Conservation (phyloP, 2,888 invertebrate genomes). For the Diarsia rubi region DNA sequence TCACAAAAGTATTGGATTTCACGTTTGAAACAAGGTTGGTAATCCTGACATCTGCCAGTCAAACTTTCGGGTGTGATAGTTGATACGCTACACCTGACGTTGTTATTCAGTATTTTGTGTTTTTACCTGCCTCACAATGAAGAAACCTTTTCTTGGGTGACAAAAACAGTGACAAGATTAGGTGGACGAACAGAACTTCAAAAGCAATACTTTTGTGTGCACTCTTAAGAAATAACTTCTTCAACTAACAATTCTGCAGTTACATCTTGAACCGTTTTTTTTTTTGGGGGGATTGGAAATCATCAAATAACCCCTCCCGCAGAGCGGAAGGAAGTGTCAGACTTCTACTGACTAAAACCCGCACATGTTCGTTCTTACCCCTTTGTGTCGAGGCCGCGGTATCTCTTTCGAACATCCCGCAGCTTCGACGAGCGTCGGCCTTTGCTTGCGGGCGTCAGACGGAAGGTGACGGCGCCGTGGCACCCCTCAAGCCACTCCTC, state of each 20-base stretch:
- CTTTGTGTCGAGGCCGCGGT: too few relatives aligned
- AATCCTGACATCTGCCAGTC: conserved; percentile 57
- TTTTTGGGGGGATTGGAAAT: too few relatives aligned
- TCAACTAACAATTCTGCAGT: neutral
- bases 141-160: conserved; percentile 7
- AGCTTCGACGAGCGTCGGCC: too few relatives aligned
- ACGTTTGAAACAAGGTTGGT: conserved; percentile 36
- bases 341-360: too few relatives aligned
- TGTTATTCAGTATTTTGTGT: conserved; percentile 11
- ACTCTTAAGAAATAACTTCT: neutral
- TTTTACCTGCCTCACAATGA: conserved; percentile 28
- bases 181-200: neutral
- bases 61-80: conserved; percentile 34
- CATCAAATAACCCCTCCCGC: too few relatives aligned
- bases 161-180: neutral
- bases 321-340: too few relatives aligned
- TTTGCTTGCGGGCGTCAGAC: too few relatives aligned
- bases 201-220: neutral
- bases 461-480: too few relatives aligned
- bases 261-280: neutral
- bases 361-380: too few relatives aligned
- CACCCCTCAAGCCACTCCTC: too few relatives aligned
- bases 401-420: too few relatives aligned
- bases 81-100: conserved; percentile 40
- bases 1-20: conserved; percentile 55